Evolutionary conservation across 2,797 vertebrate genomes (phyloP), one percentile per base, ranked within the genome.

Genomic region (Myotis planiceps): DNA sequence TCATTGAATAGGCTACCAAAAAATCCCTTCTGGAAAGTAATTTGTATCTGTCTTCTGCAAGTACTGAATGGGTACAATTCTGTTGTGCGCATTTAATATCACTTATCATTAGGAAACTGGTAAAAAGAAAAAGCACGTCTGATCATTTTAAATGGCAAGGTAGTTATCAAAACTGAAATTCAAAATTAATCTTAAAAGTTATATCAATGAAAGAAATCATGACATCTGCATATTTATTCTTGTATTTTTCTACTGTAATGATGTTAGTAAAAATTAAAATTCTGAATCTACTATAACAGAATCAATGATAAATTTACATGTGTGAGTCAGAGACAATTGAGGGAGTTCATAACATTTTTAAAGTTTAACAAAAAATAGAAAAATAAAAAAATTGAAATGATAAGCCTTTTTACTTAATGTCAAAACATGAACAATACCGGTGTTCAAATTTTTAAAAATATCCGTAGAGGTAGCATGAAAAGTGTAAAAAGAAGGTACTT

Each of bases 231-330:
- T 29, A 47, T 88, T 74, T 18, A n/a, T 74, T 69, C 8, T 72
- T 60, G 0, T 14, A 53, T 78, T 53, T 34, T 55, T 25, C 89
- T 60, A 4, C 42, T 81, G 2, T 18, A 78, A 49, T 60, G 9
- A 45, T 27, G 89, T 90, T 82, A 5, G 3, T 84, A 79, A 83
- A 96, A 53, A 85, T 75, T 87, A 32, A 87, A 63, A 79, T 79
- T 78, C 55, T 84, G 58, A 83, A 39, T 89, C 16, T 74, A 69
- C 10, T 53, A 29, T n/a, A 29, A 66, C 2, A 39, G 27, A 72
- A 84, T 82, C 42, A 93, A 39, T 74, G 78, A 63, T 37, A 45
- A 53, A 37, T 42, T 75, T 83, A 42, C 18, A 45, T 14, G 3
- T 29, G 1, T 1, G 68, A 76, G 8, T 68, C 8, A 65, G 32